Evolutionary conservation across 2,888 invertebrate genomes (phyloP).

Genomic region (Sylvicola cinctus): DNA sequence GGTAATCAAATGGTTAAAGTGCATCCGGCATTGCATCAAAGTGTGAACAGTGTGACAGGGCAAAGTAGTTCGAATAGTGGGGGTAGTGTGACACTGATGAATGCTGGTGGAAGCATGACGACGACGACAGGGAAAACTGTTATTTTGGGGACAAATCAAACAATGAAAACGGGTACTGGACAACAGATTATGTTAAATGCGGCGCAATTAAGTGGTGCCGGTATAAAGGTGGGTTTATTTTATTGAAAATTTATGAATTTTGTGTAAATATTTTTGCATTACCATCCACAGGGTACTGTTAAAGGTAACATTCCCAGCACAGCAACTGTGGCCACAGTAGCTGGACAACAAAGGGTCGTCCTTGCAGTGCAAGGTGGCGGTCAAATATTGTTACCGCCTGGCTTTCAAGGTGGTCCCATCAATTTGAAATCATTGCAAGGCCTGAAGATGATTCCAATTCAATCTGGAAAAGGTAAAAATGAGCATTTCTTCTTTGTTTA

Average conservation of each 20-base stretch:
- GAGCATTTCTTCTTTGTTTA: no score
- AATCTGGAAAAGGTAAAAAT: slow-evolving; percentile 7
- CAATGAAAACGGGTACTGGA: not conserved
- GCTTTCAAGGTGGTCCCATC: slow-evolving; percentile 35
- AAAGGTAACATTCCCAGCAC: slow-evolving; percentile 9
- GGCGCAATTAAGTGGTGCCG: not conserved
- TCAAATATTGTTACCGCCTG: slow-evolving; percentile 38
- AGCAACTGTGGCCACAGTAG: slow-evolving; percentile 9
- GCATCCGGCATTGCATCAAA: slow-evolving; percentile 11
- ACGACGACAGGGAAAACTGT: slow-evolving; percentile 3
- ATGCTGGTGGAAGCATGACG: slow-evolving; percentile 1
- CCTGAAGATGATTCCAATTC: slow-evolving; percentile 36
- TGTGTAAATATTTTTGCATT: not conserved
- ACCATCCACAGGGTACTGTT: slow-evolving; percentile 9
- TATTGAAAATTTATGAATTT: not conserved
- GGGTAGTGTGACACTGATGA: slow-evolving; percentile 1
- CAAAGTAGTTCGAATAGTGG: not conserved
- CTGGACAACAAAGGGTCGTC: slow-evolving; percentile 26
- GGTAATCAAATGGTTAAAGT: slow-evolving; percentile 24
- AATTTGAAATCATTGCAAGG: slow-evolving; percentile 39
- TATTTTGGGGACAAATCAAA: slow-evolving; percentile 1
- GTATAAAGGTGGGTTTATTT: not conserved
- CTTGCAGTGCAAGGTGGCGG: slow-evolving; percentile 32
- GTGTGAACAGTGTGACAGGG: slow-evolving; percentile 7
- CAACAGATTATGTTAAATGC: not conserved